These are phyloP conservation scores for Synergus gifuensis DNA, from an alignment of 2,888 invertebrate species.

Conservation along the genomic window DNA sequence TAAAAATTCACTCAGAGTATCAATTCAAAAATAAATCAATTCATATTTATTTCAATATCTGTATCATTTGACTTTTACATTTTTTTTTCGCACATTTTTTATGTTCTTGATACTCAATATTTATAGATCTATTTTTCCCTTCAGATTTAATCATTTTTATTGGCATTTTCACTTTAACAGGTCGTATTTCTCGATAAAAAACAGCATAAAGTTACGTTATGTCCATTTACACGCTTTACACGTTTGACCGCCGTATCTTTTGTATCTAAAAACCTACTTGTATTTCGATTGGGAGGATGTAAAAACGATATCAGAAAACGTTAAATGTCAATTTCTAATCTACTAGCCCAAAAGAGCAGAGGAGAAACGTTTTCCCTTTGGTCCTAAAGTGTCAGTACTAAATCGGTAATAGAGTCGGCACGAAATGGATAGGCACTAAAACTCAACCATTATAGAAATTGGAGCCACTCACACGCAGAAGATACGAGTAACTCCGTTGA, in stretches of 20 bases:
- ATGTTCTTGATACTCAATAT: background rate
- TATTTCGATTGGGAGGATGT: background rate
- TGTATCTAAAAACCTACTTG: background rate
- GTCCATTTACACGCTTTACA: background rate
- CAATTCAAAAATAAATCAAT: background rate
- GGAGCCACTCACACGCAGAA: conserved; percentile 32
- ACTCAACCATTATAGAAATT: conserved; percentile 40
- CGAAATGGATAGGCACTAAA: conserved; percentile 41
- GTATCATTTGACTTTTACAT: background rate
- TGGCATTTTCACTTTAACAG: background rate
- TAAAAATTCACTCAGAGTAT: background rate
- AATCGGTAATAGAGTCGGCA: conserved; percentile 40
- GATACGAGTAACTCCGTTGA: conserved; percentile 32
- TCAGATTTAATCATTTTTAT: background rate
- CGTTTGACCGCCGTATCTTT: background rate
- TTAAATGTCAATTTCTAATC: conserved; percentile 13
- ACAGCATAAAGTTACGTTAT: background rate
- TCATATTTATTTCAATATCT: background rate
- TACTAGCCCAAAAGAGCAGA: background rate
- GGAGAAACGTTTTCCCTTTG: background rate
- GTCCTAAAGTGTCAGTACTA: conserved; percentile 18
- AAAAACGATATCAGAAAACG: background rate
- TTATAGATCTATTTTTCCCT: background rate
- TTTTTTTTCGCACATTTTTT: background rate
- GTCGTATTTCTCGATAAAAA: background rate